Base-by-base conservation (phyloP, 1,140 invertebrate species). In the Capitella teleta region DNA sequence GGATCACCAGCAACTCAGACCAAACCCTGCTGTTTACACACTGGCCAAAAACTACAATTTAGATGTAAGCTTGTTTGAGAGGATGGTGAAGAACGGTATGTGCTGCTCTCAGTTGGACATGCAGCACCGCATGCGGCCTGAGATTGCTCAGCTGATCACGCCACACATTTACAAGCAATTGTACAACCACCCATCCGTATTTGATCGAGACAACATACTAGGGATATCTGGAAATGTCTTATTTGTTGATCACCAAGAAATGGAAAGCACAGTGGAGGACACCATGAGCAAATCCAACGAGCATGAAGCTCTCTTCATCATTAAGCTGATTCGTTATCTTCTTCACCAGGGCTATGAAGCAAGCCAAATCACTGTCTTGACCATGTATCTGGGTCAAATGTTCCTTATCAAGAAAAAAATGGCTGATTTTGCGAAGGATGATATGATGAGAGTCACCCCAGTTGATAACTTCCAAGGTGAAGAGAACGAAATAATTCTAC, bases 401-500 rank as follows among this genome's bases (percentile, higher is more conserved):
- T 87, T 5, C 82, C 85, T 62, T 83, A 83, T 63, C 1, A 38
- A 40, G 24, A 44, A 49, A 28, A 38, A 23, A 12, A 50, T 62
- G 26, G 26, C 6, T n/a, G 16, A 2, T 24, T 45, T 14, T 8
- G 40, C 51, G n/a, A 47, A 47, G 16, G 49, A 58, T 25, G 26
- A 49, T 18, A 19, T 61, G 12, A 38, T 56, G 16, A 32, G 53
- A 32, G 38, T 56, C 28, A 32, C 57, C 32, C 63, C 89, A 79
- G 62, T 85, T 87, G 55, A 57, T 36, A 57, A 57, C 34, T 57
- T 34, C 38, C 86, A 89, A 75, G 86, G 86, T 1, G 81, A 87
- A 62, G 86, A 89, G 66, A 82, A 78, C 19, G 79, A 84, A 54
- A 86, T 89, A 28, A 83, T 88, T 49, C 59, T 89, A 3, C 60